Percentiles rank a stretch among this genome's conserved stretches.
phyloP scores from a whole-genome alignment of 1,140 invertebrate genomes.

The Steinernema feltiae region DNA sequence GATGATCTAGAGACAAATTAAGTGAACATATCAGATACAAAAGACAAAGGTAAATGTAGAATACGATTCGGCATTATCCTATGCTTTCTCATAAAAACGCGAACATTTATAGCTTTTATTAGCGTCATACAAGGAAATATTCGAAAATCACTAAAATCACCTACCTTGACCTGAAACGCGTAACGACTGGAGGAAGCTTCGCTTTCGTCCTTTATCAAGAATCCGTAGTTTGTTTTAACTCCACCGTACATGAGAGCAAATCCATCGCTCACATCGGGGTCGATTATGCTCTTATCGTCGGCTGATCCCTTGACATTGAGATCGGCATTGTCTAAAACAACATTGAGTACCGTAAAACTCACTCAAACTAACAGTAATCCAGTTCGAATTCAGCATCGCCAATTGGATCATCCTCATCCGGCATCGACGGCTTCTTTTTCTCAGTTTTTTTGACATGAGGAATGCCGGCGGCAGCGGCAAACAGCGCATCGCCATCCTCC shows the following conservation, averaged over 20 bases:
- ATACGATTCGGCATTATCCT: neutral
- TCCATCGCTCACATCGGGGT: conserved; percentile 35
- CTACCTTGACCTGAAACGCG: conserved; percentile 18
- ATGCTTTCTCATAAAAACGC: neutral
- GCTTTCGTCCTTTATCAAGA: neutral
- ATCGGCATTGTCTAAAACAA: conserved; percentile 36
- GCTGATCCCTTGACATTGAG: conserved; percentile 30
- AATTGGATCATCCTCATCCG: conserved; percentile 28
- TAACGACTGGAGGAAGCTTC: neutral
- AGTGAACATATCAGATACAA: neutral
- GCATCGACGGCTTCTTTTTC: conserved; percentile 24
- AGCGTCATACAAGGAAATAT: neutral
- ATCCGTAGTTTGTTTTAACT: conserved; percentile 31
- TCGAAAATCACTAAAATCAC: neutral
- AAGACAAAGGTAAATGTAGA: neutral
- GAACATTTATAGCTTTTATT: neutral
- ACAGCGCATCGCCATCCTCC: conserved; percentile 31
- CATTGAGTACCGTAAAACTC: no score
- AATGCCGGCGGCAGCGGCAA: conserved; percentile 9
- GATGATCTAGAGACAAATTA: conserved; percentile 22
- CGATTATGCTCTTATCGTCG: conserved; percentile 26
- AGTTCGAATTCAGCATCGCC: conserved; percentile 29
- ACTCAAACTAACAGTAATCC: conserved; percentile 39
- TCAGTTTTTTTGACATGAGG: conserved; percentile 28
- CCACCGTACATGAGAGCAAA: conserved; percentile 39